A percentile compares a stretch with the other conserved stretches of the same genome.
Conservation (phyloP, 2,797 vertebrate genomes). For the Tarsius wallacei region DNA sequence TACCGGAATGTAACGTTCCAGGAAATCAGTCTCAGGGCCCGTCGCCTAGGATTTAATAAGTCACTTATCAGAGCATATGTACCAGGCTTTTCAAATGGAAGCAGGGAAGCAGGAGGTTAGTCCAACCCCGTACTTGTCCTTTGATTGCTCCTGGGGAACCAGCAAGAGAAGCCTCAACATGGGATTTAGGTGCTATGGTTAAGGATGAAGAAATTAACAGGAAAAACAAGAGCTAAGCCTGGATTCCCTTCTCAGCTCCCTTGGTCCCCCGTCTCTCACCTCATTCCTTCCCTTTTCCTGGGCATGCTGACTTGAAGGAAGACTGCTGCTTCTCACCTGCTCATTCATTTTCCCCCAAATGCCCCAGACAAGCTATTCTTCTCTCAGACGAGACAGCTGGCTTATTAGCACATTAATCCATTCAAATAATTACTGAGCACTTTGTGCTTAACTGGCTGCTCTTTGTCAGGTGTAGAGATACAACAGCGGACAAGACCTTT, state of each 20-base stretch:
- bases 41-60: constrained; percentile 67
- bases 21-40: constrained; percentile 64
- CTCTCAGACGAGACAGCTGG: not conserved
- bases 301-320: not conserved
- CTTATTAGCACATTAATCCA: not conserved
- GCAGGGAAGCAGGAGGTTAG: not conserved
- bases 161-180: not conserved
- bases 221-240: not conserved
- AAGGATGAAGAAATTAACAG: not conserved
- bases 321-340: not conserved
- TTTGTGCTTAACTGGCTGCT: not conserved
- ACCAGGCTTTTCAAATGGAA: not conserved
- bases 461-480: too few relatives aligned
- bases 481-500: too few relatives aligned
- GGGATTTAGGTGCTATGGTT: not conserved
- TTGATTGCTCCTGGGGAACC: not conserved
- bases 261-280: not conserved
- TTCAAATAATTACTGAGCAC: not conserved
- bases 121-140: not conserved
- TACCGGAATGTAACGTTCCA: constrained; percentile 77
- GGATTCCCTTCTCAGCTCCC: not conserved
- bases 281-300: not conserved
- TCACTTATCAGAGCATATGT: constrained; percentile 37
- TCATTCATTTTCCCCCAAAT: not conserved
- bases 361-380: not conserved